Percentiles rank a stretch among this genome's conserved stretches.
Conservation (phyloP, 2,113 vertebrate genomes). For the Orthonyx spaldingii region DNA sequence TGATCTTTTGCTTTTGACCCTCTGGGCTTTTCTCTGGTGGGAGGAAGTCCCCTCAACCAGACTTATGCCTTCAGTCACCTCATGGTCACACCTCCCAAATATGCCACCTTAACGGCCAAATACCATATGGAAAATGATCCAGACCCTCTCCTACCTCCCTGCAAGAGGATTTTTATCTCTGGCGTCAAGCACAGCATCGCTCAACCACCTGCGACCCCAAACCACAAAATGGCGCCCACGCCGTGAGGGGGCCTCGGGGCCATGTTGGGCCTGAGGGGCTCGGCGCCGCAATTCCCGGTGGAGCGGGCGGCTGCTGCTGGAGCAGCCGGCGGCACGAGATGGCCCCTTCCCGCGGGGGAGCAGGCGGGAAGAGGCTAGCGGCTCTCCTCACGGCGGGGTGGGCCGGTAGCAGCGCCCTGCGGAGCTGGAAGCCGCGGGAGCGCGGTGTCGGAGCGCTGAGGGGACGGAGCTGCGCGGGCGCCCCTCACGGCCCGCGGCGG, state of each 20-base stretch:
- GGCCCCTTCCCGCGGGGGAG: accelerated
- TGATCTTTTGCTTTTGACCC: not conserved
- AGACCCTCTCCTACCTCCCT: accelerated
- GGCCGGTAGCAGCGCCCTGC: not conserved
- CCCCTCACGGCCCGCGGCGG: not conserved
- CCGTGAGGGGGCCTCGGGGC: not conserved
- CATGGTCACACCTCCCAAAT: accelerated
- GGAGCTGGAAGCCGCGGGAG: not conserved
- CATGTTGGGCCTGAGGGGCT: not conserved
- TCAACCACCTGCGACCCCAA: accelerated
- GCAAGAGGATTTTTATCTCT: not conserved
- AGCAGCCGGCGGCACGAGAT: accelerated
- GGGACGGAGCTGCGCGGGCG: not conserved
- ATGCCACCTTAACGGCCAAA: not conserved
- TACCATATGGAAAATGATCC: accelerated
- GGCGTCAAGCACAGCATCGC: accelerated
- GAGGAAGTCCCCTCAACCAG: not conserved
- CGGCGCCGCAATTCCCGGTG: accelerated
- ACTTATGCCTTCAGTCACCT: not conserved
- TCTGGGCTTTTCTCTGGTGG: accelerated
- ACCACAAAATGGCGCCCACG: accelerated
- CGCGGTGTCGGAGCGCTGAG: not conserved
- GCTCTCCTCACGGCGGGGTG: accelerated
- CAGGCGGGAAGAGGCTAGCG: accelerated
- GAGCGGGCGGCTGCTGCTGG: accelerated